These are phyloP conservation scores for Nephrotoma flavescens DNA, from an alignment of 2,888 invertebrate genomes.

Conservation along the genomic window DNA sequence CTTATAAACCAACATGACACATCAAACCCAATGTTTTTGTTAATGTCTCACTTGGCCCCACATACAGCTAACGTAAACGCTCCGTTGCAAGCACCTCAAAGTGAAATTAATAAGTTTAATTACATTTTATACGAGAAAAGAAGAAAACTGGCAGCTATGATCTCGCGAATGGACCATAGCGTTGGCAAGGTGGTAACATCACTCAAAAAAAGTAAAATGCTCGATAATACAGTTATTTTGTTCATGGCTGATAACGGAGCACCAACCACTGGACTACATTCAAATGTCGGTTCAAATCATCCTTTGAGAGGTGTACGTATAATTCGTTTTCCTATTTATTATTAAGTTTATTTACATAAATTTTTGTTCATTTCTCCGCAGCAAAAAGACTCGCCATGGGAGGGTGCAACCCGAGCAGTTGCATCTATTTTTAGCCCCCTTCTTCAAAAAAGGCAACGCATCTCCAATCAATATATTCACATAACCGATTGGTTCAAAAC, in stretches of 20 bases:
- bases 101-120: conserved; percentile 49
- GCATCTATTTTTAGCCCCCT: conserved; percentile 61
- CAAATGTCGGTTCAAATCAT: conserved; percentile 64
- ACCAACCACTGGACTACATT: conserved; percentile 52
- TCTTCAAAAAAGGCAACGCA: conserved; percentile 35
- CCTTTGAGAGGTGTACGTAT: conserved; percentile 52
- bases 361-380: neutral
- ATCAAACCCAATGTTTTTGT: conserved; percentile 55
- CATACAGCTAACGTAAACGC: conserved; percentile 60
- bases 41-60: conserved; percentile 64
- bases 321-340: neutral
- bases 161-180: conserved; percentile 70
- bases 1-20: conserved; percentile 43
- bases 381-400: conserved; percentile 62
- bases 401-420: conserved; percentile 67
- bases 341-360: neutral
- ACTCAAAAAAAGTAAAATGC: conserved; percentile 46
- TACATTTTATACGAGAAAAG: conserved; percentile 51
- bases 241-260: conserved; percentile 85
- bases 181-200: conserved; percentile 61
- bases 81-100: conserved; percentile 53
- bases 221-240: conserved; percentile 68
- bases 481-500: conserved; percentile 78
- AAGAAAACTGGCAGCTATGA: conserved; percentile 63
- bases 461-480: conserved; percentile 53